Conservation (phyloP, 2,797 vertebrate species). For the Acipenser transmontanus region DNA sequence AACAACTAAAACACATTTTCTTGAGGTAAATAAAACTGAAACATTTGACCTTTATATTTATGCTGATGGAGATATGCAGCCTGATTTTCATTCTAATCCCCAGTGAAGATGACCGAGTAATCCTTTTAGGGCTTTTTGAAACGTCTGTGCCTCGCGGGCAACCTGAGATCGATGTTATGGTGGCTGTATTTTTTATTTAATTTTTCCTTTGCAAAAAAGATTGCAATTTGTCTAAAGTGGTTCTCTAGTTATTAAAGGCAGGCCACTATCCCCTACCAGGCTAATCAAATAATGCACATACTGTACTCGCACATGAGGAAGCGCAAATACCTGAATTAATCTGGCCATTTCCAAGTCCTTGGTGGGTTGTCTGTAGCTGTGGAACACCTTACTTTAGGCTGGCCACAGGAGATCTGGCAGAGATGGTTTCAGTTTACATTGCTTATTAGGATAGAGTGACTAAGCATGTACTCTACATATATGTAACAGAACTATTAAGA, state of each 20-base stretch:
- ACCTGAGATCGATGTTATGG: constrained; percentile 51
- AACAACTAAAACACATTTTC: constrained; percentile 8
- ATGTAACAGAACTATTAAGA: no score
- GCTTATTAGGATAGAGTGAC: no score
- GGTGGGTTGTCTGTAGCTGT: no score
- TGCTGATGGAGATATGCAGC: constrained; percentile 37
- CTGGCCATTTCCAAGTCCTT: no score
- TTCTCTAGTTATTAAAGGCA: constrained; percentile 59
- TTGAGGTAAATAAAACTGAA: constrained; percentile 41
- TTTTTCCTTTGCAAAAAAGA: neutral
- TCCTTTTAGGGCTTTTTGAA: constrained; percentile 45
- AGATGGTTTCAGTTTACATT: no score
- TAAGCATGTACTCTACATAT: no score
- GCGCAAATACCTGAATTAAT: no score
- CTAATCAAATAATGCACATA: constrained; percentile 57
- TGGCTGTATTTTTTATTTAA: constrained; percentile 19
- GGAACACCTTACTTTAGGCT: no score
- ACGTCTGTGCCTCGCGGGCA: constrained; percentile 26
- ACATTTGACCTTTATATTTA: constrained; percentile 32
- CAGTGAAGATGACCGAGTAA: constrained; percentile 47
- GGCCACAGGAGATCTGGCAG: no score
- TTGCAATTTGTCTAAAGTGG: constrained; percentile 43
- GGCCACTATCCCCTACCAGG: constrained; percentile 40
- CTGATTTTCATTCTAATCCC: constrained; percentile 41
- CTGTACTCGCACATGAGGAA: no score